Conservation (phyloP, 1,140 invertebrate species). For the Platorchestia sp. region DNA sequence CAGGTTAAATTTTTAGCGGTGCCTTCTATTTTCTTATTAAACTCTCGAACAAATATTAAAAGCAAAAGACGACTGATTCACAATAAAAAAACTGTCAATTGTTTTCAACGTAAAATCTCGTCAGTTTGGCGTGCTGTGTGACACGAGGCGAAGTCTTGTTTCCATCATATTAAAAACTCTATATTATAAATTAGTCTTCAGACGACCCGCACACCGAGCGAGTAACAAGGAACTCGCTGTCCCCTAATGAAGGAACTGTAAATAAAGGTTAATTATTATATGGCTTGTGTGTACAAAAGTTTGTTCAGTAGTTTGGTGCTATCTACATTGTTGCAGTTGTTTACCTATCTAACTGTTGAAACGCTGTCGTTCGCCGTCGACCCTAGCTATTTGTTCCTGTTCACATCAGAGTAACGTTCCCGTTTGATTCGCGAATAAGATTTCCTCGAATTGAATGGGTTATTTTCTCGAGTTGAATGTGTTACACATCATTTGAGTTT, state of each 20-base stretch:
- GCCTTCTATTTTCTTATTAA: too few species aligned
- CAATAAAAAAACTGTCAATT: too few species aligned
- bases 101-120: too few species aligned
- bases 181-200: neutral
- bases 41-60: too few species aligned
- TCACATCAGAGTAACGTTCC: neutral
- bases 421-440: neutral
- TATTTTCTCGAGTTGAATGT: neutral
- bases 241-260: neutral
- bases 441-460: too few species aligned
- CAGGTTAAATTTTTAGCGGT: too few species aligned
- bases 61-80: too few species aligned
- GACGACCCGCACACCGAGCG: too few species aligned
- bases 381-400: neutral
- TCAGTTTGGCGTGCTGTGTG: too few species aligned
- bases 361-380: neutral
- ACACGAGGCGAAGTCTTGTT: too few species aligned
- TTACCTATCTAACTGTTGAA: neutral
- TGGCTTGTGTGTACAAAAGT: conserved; percentile 47
- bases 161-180: neutral
- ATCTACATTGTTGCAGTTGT: conserved; percentile 40
- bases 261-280: conserved; percentile 17
- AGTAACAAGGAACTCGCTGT: neutral
- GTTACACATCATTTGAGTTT: neutral
- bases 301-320: conserved; percentile 46